These are phyloP conservation scores for Sphaerophoria rueppellii DNA, from an alignment of 2,888 invertebrate genomes.

Conservation along the genomic window DNA sequence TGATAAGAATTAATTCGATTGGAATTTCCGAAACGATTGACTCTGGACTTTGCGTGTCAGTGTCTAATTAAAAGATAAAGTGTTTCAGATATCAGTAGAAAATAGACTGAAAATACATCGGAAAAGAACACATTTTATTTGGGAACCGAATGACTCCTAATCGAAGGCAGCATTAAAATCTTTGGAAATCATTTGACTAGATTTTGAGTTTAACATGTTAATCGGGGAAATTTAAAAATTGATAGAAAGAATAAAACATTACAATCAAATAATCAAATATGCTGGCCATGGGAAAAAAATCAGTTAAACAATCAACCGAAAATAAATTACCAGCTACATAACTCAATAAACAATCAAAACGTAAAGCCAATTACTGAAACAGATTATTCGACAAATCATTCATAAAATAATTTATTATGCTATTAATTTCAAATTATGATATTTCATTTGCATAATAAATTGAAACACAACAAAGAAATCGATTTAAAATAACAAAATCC, in stretches of 20 bases:
- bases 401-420: not conserved
- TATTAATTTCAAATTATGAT: not conserved
- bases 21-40: constrained; percentile 8
- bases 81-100: not conserved
- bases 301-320: not conserved
- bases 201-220: too few relatives aligned
- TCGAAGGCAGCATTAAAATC: too few relatives aligned
- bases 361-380: not conserved
- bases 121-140: not conserved
- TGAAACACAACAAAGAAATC: not conserved
- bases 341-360: not conserved
- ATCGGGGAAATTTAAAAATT: too few relatives aligned
- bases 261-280: too few relatives aligned
- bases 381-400: not conserved
- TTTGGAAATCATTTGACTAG: too few relatives aligned
- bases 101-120: not conserved
- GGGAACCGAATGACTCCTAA: not conserved
- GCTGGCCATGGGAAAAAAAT: not conserved
- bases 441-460: not conserved
- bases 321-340: not conserved
- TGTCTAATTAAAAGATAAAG: constrained; percentile 7
- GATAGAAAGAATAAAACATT: too few relatives aligned
- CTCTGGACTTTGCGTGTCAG: not conserved
- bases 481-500: not conserved
- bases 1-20: constrained; percentile 11